Evolutionary conservation across 2,113 vertebrate genomes (phyloP), one percentile per base, ranked within the genome.

Genomic region (Varanus komodoensis): DNA sequence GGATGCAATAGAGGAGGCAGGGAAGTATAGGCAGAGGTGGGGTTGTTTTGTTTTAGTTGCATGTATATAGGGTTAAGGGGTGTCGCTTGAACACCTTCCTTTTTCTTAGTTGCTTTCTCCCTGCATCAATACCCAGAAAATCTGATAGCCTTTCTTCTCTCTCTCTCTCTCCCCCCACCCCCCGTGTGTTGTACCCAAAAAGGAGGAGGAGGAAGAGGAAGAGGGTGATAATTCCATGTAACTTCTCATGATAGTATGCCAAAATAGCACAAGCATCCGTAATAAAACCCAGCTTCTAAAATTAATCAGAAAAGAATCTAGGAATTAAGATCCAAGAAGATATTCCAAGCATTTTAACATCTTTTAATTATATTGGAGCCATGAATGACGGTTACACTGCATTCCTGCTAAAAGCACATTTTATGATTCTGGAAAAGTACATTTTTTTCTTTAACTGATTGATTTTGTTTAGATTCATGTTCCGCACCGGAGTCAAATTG

Each of bases 401-500:
- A 82, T 83, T 81, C 74, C 87, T 90, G 73, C 85, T 87, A 88
- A 89, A 4, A 89, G 50, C 34, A 23, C 54, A 57, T 34, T 88
- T 84, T 25, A 6, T 4, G 4, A 89, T 71, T 29, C 80, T 90
- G 82, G 32, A 23, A 48, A 8, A 69, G 3, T 61, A 23, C 84
- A 82, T 4, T 81, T 50, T 84, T 94, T 77, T 44, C 38, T 75
- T 90, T 52, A 87, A 86, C 75, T 80, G 6, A 34, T 78, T 61
- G 44, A 38, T 77, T 77, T 89, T 90, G 32, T 77, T 95, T 87
- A 68, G 27, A 69, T 15, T 2, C 79, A 11, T 27, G 29, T 74
- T 87, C 0, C 0, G 29, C 27, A 86, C 68, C 87, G 61, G 0
- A 1, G 29, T 29, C 77, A 71, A 0, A 0, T 0, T 0, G 27